Percentiles rank a stretch among this genome's conserved stretches.
These are phyloP conservation scores for Stegodyphus mimosarum DNA, from an alignment of 1,140 invertebrate species.

Conservation along the genomic window DNA sequence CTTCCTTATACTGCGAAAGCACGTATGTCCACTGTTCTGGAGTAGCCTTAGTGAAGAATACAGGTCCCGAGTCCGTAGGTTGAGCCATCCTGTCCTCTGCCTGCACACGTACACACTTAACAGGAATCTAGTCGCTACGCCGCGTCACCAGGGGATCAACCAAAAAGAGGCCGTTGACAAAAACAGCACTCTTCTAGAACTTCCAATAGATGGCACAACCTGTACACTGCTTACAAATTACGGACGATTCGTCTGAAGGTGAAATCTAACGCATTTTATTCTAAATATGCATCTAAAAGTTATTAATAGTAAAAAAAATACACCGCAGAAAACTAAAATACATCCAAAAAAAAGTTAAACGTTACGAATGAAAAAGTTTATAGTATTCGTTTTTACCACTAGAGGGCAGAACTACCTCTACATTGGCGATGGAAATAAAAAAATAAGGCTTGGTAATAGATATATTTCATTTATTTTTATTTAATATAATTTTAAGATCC, in stretches of 20 bases:
- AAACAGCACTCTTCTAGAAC: conserved; percentile 56
- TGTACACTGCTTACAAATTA: conserved; percentile 29
- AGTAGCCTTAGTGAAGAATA: conserved; percentile 87
- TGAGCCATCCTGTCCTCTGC: conserved; percentile 62
- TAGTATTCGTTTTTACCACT: no score
- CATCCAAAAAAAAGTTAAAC: no score
- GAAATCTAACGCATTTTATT: neutral
- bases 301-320: no score
- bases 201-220: conserved; percentile 60
- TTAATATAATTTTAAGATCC: no score
- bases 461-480: no score
- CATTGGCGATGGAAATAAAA: no score
- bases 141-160: conserved; percentile 58
- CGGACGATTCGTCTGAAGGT: neutral
- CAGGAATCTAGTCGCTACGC: conserved; percentile 49
- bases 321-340: no score
- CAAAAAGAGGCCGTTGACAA: conserved; percentile 59
- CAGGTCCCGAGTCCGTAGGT: conserved; percentile 62
- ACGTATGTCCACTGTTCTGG: conserved; percentile 87
- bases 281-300: no score
- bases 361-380: no score
- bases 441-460: no score
- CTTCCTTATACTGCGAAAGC: conserved; percentile 87
- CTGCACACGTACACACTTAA: conserved; percentile 59
- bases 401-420: no score